Percentiles rank a stretch among this genome's conserved stretches.
These are phyloP conservation scores for Champsocephalus gunnari DNA, from an alignment of 2,797 vertebrate genomes.

Conservation along the genomic window DNA sequence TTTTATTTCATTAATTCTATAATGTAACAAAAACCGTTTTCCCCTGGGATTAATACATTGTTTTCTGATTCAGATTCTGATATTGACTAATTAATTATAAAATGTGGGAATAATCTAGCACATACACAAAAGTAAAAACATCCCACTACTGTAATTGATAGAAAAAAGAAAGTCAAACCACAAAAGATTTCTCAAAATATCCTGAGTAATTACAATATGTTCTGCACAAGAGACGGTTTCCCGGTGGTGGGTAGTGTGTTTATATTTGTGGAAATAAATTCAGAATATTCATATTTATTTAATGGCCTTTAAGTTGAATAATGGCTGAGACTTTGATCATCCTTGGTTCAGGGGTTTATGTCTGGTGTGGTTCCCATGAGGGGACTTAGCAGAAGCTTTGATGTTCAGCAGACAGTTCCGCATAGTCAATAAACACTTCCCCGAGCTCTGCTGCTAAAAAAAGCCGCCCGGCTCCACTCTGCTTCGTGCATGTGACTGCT, in stretches of 20 bases:
- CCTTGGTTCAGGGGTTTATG: conserved; percentile 67
- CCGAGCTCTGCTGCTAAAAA: conserved; percentile 17
- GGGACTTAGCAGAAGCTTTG: conserved; percentile 65
- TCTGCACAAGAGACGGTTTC: conserved; percentile 11
- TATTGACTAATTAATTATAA: neutral
- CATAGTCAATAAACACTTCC: conserved; percentile 62
- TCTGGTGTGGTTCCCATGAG: conserved; percentile 65
- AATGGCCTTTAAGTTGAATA: conserved; percentile 51
- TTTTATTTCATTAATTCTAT: too few relatives aligned
- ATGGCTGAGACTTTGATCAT: conserved; percentile 62
- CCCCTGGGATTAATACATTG: too few relatives aligned
- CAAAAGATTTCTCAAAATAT: conserved; percentile 26
- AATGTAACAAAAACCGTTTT: too few relatives aligned
- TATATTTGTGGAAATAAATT: conserved; percentile 44
- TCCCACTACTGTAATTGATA: neutral
- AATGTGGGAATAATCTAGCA: neutral
- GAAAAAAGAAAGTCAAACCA: neutral
- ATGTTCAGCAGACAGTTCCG: conserved; percentile 58
- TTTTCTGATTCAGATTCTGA: too few relatives aligned
- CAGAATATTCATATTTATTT: conserved; percentile 50
- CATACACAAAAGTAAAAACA: neutral
- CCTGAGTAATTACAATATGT: conserved; percentile 32
- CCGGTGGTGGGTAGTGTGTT: conserved; percentile 19
- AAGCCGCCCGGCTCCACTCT: conserved; percentile 23
- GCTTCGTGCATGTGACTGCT: conserved; percentile 31